Conservation (phyloP, 2,888 invertebrate species). For the Drosophila robusta region DNA sequence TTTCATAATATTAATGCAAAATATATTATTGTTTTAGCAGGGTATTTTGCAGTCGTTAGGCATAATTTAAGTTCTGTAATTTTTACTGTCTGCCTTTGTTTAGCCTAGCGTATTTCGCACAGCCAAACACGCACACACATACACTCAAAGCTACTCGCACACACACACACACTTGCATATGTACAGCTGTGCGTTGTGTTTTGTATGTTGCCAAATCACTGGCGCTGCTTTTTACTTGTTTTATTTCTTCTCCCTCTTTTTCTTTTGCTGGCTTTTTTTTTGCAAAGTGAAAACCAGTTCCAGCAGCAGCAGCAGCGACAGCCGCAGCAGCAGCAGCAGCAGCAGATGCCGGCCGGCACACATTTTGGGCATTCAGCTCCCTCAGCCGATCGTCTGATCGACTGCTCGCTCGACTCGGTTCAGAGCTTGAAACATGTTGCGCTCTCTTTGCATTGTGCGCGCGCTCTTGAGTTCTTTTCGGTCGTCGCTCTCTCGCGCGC, state of each 20-base stretch:
- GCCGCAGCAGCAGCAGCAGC: conserved; percentile 15
- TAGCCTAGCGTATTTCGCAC: conserved; percentile 65
- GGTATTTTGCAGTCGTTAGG: conserved; percentile 9
- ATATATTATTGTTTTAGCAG: not conserved
- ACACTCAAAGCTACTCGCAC: not conserved
- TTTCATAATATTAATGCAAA: too few relatives aligned
- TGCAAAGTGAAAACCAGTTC: conserved; percentile 75
- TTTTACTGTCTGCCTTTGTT: conserved; percentile 42
- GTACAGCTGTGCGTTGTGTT: conserved; percentile 24
- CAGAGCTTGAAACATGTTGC: conserved; percentile 9
- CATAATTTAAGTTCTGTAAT: conserved; percentile 22
- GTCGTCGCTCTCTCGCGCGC: conserved; percentile 4
- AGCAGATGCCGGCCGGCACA: conserved; percentile 79
- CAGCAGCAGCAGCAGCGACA: conserved; percentile 26
- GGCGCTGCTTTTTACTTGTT: conserved; percentile 38
- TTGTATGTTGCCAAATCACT: conserved; percentile 68
- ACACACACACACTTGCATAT: conserved; percentile 1
- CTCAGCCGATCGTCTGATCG: conserved; percentile 56
- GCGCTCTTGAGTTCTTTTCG: conserved; percentile 14
- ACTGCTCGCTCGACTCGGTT: conserved; percentile 27
- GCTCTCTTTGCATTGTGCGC: conserved; percentile 16
- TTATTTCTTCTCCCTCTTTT: conserved; percentile 4
- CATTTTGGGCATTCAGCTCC: conserved; percentile 60
- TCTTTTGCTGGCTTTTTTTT: conserved; percentile 38
- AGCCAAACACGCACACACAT: conserved; percentile 18